These are phyloP conservation scores for Aphaenogaster ashmeadi DNA, from an alignment of 1,140 invertebrate species.

Conservation along the genomic window DNA sequence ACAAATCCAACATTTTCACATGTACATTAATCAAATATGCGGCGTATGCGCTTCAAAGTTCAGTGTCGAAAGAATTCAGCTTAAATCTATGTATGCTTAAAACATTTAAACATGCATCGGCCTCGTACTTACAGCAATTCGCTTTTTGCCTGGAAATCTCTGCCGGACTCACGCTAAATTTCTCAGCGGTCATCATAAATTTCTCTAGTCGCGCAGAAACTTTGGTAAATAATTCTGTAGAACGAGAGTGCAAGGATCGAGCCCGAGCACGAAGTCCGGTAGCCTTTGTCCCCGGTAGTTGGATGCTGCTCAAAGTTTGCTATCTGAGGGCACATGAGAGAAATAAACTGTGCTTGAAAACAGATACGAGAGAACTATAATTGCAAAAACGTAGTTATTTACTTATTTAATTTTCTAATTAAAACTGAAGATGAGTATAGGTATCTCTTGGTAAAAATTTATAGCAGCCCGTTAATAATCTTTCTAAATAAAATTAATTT, in stretches of 20 bases:
- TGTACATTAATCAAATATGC: not conserved
- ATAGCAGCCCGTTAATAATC: too few species aligned
- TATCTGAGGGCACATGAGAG: not conserved
- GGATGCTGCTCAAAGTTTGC: constrained; percentile 30
- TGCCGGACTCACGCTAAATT: constrained; percentile 41
- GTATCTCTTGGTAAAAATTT: not conserved
- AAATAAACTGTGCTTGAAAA: constrained; percentile 37
- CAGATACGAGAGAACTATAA: not conserved
- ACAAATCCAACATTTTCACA: not conserved
- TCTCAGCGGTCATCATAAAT: constrained; percentile 63
- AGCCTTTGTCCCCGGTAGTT: constrained; percentile 48
- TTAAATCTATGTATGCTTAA: not conserved
- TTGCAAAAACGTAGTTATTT: not conserved
- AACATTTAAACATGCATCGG: constrained; percentile 7
- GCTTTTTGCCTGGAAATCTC: constrained; percentile 52
- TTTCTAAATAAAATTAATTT: not conserved
- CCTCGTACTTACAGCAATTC: not conserved
- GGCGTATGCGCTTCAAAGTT: not conserved
- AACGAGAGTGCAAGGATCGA: constrained; percentile 32
- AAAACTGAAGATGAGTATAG: not conserved
- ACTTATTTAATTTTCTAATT: constrained; percentile 9
- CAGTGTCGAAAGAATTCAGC: not conserved
- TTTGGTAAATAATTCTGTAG: constrained; percentile 63
- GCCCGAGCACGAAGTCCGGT: constrained; percentile 28
- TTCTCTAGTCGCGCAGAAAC: constrained; percentile 45